Evolutionary conservation across 2,888 invertebrate species (phyloP), one percentile per base, ranked within the genome.

Genomic region (Lepeophtheirus nordmannii): DNA sequence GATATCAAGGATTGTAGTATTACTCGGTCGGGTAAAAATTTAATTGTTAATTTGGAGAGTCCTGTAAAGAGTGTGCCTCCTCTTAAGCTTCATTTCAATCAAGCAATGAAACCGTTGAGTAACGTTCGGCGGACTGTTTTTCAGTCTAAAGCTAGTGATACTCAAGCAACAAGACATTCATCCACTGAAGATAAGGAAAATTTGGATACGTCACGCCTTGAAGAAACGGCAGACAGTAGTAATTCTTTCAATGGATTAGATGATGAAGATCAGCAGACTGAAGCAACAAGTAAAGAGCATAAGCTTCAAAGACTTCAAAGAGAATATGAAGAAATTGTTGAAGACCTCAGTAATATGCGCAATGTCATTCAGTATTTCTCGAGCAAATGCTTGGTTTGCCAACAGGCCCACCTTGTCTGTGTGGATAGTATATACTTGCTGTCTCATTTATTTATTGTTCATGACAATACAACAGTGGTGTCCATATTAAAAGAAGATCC

Each of bases 401-500:
- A 66, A 23, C 66, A 66, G 58, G 30, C 58, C 14, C 37, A 66
- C 17, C 17, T 38, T 37, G 60, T 66, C 12, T 38, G 38, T 22
- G 59, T 66, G 20, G 66, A 66, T 23, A 40, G 39, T 10, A 38
- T 23, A 14, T 66, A 58, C 60, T 40, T 66, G 12, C 60, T 66
- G 8, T 60, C 66, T 9, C 66, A 66, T 46, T 41, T 66, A 14
- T 20, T 17, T 10, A 59, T 61, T n/a, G 11, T 40, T 40, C 66
- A 66, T 41, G 46, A 46, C 37, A n/a, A 38, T 17, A 11, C 20
- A 11, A n/a, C 17, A 38, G 46, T 59, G 12, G n/a, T 58, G 7
- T 39, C 58, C 17, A 22, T 38, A 10, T 20, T 65, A 10, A 58
- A 40, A 37, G 65, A 65, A 58, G 40, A 39, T 37, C 38, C 66